Evolutionary conservation across 2,888 invertebrate genomes (phyloP).

Genomic region (Digitonthophagus gazella): DNA sequence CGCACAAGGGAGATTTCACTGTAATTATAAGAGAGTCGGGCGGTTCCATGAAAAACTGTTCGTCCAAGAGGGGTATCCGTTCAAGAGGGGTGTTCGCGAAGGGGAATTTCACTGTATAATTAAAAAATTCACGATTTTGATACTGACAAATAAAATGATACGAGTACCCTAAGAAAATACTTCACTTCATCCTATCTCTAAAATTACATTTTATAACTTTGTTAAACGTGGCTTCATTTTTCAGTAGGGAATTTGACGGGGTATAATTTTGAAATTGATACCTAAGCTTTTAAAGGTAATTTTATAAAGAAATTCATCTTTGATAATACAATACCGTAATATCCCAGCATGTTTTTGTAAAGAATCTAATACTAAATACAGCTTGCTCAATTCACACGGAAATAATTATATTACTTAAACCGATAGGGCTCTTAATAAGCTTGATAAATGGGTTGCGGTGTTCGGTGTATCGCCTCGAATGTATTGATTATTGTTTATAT

Average conservation of each 20-base stretch:
- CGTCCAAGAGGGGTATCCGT: too few relatives aligned
- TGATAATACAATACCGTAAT: background rate
- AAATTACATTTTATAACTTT: background rate
- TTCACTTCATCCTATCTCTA: too few relatives aligned
- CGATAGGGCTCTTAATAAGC: background rate
- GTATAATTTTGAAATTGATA: background rate
- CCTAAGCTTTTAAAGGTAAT: background rate
- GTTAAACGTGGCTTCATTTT: background rate
- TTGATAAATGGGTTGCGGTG: conserved; percentile 4
- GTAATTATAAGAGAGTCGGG: too few relatives aligned
- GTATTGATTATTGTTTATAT: conserved; percentile 3
- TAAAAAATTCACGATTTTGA: too few relatives aligned
- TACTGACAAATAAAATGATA: too few relatives aligned
- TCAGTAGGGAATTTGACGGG: background rate
- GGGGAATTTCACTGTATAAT: too few relatives aligned
- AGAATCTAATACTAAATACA: too few relatives aligned
- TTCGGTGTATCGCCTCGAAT: background rate
- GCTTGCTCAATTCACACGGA: too few relatives aligned
- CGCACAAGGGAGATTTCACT: too few relatives aligned
- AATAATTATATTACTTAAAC: conserved; percentile 5
- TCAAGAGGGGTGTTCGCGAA: too few relatives aligned
- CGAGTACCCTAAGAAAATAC: too few relatives aligned
- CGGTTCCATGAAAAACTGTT: too few relatives aligned
- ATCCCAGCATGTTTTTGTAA: background rate
- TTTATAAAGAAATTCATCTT: background rate